A percentile compares a stretch with the other conserved stretches of the same genome.
phyloP scores from a whole-genome alignment of 2,113 vertebrate species.

The Rhodinocichla rosea region DNA sequence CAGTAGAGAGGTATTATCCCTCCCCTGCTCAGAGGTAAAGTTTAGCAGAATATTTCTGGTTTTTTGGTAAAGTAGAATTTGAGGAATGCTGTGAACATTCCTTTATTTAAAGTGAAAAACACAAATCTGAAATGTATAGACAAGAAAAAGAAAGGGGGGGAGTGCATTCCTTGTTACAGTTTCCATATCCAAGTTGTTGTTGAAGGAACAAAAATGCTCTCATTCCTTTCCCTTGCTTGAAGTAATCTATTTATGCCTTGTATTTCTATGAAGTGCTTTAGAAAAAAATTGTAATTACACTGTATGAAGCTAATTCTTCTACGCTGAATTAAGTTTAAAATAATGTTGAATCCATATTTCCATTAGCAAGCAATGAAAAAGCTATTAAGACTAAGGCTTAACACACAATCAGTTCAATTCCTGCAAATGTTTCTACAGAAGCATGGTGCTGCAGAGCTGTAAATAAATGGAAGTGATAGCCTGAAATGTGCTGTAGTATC shows the following conservation, averaged over 20 bases:
- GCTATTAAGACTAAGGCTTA: conserved; percentile 33
- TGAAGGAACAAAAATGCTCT: background rate
- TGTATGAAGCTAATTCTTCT: conserved; percentile 17
- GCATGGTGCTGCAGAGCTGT: background rate
- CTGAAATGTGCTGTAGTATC: background rate
- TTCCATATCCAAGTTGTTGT: background rate
- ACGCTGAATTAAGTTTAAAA: conserved; percentile 29
- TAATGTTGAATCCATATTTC: conserved; percentile 44
- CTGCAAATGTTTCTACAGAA: background rate
- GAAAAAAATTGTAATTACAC: conserved; percentile 29
- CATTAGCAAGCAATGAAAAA: conserved; percentile 53
- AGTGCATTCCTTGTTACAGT: background rate
- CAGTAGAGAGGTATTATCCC: background rate
- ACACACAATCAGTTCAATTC: background rate
- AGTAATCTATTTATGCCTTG: conserved; percentile 4
- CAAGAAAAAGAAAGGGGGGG: background rate
- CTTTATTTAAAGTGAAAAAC: background rate
- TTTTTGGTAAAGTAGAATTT: background rate
- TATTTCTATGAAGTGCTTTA: background rate
- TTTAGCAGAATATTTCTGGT: background rate
- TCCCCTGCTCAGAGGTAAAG: background rate
- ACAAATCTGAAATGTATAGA: background rate
- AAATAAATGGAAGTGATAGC: conserved; percentile 1
- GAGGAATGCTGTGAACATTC: background rate
- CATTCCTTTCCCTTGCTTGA: background rate